Conservation (phyloP, 2,797 vertebrate species). For the Tinamus major region DNA sequence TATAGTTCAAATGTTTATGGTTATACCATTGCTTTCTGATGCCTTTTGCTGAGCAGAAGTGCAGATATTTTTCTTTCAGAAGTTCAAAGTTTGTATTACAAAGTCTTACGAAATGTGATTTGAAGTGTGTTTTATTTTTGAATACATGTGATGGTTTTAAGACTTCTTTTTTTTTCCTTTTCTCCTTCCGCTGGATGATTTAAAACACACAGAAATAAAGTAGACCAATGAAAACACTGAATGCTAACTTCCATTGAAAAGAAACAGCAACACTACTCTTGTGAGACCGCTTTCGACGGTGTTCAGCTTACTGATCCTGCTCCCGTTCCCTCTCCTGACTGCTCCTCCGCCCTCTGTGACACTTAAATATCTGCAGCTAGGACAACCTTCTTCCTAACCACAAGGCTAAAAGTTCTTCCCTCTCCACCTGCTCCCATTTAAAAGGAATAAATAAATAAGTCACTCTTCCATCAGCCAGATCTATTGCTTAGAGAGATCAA, state of each 20-base stretch:
- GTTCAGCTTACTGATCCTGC: constrained; percentile 35
- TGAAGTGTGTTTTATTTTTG: constrained; percentile 47
- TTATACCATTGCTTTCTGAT: constrained; percentile 25
- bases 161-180: constrained; percentile 6
- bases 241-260: constrained; percentile 35
- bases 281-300: constrained; percentile 36
- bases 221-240: constrained; percentile 55
- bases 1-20: constrained; percentile 39
- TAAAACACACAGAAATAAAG: constrained; percentile 5
- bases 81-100: constrained; percentile 16
- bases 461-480: constrained; percentile 45
- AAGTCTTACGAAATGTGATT: constrained; percentile 27
- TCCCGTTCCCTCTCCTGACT: constrained; percentile 47
- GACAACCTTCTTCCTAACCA: constrained; percentile 54
- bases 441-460: constrained; percentile 12
- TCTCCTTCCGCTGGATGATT: constrained; percentile 40
- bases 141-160: background rate
- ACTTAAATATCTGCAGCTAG: constrained; percentile 56
- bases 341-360: constrained; percentile 47
- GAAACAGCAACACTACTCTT: constrained; percentile 16
- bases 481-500: constrained; percentile 37
- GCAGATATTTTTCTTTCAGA: constrained; percentile 37
- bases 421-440: constrained; percentile 49
- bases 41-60: constrained; percentile 56
- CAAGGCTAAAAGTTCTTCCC: constrained; percentile 40